Conservation (phyloP, 2,888 invertebrate genomes). For the Synergus gifuensis region DNA sequence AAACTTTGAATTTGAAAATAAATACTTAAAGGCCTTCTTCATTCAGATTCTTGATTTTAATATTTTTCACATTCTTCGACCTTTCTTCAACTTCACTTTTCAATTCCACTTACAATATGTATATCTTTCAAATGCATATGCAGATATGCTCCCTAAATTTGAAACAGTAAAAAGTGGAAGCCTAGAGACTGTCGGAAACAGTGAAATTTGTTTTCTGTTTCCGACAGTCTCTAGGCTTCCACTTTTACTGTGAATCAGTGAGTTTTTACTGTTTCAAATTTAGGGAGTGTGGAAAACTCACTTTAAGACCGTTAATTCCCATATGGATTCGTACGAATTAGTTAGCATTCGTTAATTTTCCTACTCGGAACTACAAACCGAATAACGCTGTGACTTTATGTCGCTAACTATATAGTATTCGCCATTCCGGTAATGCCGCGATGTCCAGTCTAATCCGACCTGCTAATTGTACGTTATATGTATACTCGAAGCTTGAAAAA, state of each 20-base stretch:
- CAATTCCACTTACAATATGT: too few relatives aligned
- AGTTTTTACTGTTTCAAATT: too few relatives aligned
- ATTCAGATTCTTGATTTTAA: too few relatives aligned
- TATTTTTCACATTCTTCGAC: too few relatives aligned
- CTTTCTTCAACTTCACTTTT: neutral
- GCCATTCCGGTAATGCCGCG: conserved; percentile 19
- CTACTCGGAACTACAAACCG: conserved; percentile 39
- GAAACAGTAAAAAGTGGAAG: too few relatives aligned
- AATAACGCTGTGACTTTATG: conserved; percentile 23
- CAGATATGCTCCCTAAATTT: too few relatives aligned
- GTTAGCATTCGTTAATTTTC: conserved; percentile 56
- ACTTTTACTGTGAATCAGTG: too few relatives aligned
- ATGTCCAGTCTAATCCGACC: conserved; percentile 17
- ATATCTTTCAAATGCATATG: neutral
- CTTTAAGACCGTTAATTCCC: conserved; percentile 58
- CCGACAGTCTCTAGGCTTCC: too few relatives aligned
- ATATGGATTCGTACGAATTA: conserved; percentile 53
- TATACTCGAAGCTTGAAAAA: neutral
- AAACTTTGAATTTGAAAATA: too few relatives aligned
- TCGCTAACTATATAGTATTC: conserved; percentile 13
- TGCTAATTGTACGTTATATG: conserved; percentile 22
- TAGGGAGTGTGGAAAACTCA: neutral
- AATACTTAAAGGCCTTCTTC: too few relatives aligned
- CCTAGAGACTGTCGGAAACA: too few relatives aligned
- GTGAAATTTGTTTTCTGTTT: too few relatives aligned